phyloP scores from a whole-genome alignment of 2,113 vertebrate genomes.

The Bufo bufo region DNA sequence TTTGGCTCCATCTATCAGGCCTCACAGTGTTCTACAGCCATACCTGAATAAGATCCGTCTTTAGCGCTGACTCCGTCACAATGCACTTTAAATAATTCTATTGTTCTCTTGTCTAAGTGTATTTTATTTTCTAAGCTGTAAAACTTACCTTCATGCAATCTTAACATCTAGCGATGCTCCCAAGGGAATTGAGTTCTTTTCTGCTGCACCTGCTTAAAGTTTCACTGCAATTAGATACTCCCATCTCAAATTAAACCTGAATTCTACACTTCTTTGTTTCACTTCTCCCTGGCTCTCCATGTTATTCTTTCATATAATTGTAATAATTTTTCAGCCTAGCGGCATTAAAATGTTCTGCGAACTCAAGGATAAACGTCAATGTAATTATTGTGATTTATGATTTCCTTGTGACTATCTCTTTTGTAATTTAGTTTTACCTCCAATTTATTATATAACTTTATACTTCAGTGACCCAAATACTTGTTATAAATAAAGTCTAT shows the following conservation, averaged over 20 bases:
- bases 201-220: slow-evolving; percentile 35
- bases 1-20: background rate
- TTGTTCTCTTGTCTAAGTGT: background rate
- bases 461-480: slow-evolving; percentile 40
- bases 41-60: slow-evolving; percentile 20
- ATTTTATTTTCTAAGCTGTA: slow-evolving; percentile 11
- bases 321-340: slow-evolving; percentile 27
- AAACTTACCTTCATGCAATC: slow-evolving; percentile 35
- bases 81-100: slow-evolving; percentile 19
- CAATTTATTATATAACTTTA: slow-evolving; percentile 41
- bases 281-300: background rate
- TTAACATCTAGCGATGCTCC: slow-evolving; percentile 16
- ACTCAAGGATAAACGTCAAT: slow-evolving; percentile 40
- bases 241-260: slow-evolving; percentile 50
- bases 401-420: slow-evolving; percentile 36
- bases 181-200: slow-evolving; percentile 22
- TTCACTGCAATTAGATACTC: slow-evolving; percentile 48
- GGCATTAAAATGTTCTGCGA: slow-evolving; percentile 16
- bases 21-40: background rate
- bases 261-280: background rate
- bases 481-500: slow-evolving; percentile 26
- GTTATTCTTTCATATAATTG: slow-evolving; percentile 29
- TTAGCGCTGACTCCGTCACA: background rate
- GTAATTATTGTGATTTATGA: slow-evolving; percentile 50
- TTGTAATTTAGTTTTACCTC: slow-evolving; percentile 39